A percentile compares a stretch with the other conserved stretches of the same genome.
phyloP scores from a whole-genome alignment of 2,113 vertebrate species.

The Gorsachius goisagi region DNA sequence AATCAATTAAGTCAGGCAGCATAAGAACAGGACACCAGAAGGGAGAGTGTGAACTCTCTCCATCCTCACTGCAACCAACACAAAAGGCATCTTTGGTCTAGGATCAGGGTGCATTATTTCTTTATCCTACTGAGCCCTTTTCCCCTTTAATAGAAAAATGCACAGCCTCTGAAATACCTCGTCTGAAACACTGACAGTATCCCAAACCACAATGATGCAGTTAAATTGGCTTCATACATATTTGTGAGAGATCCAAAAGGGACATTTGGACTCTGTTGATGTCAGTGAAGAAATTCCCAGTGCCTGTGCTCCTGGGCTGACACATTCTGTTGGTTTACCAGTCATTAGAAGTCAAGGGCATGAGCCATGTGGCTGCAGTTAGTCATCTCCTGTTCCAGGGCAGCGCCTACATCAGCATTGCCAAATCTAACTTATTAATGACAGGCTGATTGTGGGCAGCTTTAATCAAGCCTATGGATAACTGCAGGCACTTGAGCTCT shows the following conservation, averaged over 20 bases:
- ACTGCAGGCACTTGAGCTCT: background rate
- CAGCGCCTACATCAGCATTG: background rate
- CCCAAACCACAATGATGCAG: background rate
- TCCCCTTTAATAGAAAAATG: rapidly evolving
- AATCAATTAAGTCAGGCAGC: background rate
- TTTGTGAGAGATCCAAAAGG: background rate
- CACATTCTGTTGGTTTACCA: background rate
- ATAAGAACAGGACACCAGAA: background rate
- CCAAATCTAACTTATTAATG: background rate
- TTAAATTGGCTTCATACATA: background rate
- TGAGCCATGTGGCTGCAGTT: background rate
- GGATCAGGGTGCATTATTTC: background rate
- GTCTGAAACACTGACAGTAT: background rate
- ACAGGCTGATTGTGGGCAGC: background rate
- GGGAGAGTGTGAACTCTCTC: background rate
- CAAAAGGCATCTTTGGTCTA: background rate
- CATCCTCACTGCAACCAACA: background rate
- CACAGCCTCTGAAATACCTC: background rate
- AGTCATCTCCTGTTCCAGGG: background rate
- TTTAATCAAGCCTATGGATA: background rate
- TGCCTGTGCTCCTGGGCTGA: background rate
- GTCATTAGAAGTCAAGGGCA: background rate
- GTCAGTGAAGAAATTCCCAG: background rate
- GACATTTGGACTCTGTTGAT: background rate
- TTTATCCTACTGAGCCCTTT: background rate